Percentiles rank a stretch among this genome's conserved stretches.
Evolutionary conservation across 2,888 invertebrate species (phyloP).

Genomic region (Papilio elwesi): DNA sequence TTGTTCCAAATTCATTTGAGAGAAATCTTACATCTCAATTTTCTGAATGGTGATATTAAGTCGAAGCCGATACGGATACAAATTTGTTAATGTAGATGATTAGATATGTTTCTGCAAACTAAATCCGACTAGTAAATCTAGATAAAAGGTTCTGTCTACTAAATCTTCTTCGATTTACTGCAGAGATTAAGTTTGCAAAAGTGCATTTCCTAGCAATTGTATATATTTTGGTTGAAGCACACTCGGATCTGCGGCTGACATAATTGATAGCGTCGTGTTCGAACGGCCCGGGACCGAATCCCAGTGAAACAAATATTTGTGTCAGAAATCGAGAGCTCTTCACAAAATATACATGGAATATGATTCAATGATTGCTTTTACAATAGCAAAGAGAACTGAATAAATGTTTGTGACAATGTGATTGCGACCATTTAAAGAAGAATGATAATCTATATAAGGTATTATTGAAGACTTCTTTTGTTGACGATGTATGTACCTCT

Average conservation of each 20-base stretch:
- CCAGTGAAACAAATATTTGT: slow-evolving; percentile 33
- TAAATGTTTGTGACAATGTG: neutral
- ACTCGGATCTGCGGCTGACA: slow-evolving; percentile 30
- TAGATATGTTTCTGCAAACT: neutral
- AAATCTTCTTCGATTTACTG: slow-evolving; percentile 25
- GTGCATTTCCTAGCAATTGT: slow-evolving; percentile 23
- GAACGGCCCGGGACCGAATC: slow-evolving; percentile 20
- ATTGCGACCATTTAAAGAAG: neutral
- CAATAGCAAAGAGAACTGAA: slow-evolving; percentile 16
- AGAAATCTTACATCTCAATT: slow-evolving; percentile 41
- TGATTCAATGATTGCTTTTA: slow-evolving; percentile 11
- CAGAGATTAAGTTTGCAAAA: slow-evolving; percentile 27
- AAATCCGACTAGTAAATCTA: slow-evolving; percentile 21
- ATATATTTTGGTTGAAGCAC: slow-evolving; percentile 24
- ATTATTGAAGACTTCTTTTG: neutral
- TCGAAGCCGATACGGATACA: slow-evolving; percentile 7
- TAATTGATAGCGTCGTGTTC: slow-evolving; percentile 30
- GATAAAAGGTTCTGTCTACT: slow-evolving; percentile 20
- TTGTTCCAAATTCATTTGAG: neutral
- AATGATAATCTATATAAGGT: neutral
- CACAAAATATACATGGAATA: slow-evolving; percentile 16
- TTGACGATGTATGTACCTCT: neutral
- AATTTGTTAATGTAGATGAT: slow-evolving; percentile 3
- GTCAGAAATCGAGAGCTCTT: slow-evolving; percentile 24
- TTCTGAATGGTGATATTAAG: slow-evolving; percentile 32